Conservation (phyloP, 35 echinoderm and acorn worm genomes). For the Ptychodera flava region DNA sequence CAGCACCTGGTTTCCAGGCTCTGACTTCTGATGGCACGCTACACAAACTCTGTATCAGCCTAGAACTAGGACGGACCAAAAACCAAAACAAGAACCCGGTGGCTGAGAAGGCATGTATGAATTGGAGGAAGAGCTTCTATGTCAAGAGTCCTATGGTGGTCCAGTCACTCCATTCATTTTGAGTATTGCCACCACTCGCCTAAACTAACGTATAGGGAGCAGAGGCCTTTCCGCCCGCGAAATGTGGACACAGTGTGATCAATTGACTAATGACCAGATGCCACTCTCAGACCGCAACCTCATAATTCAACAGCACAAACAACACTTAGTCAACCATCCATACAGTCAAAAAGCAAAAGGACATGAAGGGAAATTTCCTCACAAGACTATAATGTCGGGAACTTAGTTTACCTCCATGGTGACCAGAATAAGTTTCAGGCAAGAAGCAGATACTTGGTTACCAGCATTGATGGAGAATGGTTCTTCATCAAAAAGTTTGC, state of each 20-base stretch:
- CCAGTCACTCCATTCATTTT: not conserved
- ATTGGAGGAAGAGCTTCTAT: not conserved
- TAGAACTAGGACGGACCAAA: not conserved
- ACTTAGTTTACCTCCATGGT: slow-evolving; percentile 42
- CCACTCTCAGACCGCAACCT: not conserved
- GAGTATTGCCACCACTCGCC: not conserved
- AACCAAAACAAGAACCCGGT: slow-evolving; percentile 5
- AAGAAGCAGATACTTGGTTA: slow-evolving; percentile 26
- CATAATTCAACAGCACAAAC: not conserved
- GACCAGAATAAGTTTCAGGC: slow-evolving; percentile 42
- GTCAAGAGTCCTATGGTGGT: not conserved
- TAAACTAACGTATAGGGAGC: not conserved
- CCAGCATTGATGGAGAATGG: too few relatives aligned
- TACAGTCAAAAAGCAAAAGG: not conserved
- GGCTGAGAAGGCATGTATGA: slow-evolving; percentile 5
- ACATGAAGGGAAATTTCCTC: not conserved
- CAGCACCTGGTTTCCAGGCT: not conserved
- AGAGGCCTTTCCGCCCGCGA: not conserved
- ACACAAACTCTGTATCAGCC: not conserved
- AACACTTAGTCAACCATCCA: not conserved
- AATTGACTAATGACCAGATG: not conserved
- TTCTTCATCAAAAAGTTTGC: too few relatives aligned
- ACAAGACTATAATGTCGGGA: slow-evolving; percentile 7
- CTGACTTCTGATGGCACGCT: not conserved
- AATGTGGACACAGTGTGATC: not conserved